phyloP scores from a whole-genome alignment of 2,113 vertebrate species.

The Corythornis madagascariensis region DNA sequence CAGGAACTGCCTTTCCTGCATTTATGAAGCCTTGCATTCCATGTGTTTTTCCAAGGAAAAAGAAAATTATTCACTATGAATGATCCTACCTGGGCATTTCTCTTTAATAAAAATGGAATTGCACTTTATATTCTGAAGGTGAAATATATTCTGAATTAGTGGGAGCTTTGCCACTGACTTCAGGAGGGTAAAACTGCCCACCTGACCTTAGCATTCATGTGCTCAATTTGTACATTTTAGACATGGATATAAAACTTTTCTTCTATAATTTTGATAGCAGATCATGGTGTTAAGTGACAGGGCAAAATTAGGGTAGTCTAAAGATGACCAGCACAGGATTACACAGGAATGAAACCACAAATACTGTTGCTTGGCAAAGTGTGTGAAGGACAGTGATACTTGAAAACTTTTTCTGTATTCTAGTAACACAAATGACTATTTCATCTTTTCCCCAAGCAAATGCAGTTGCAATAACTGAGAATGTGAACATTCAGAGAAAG shows the following conservation, averaged over 20 bases:
- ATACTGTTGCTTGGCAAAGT: background rate
- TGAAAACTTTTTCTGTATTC: background rate
- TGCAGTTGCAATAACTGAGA: background rate
- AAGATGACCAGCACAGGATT: background rate
- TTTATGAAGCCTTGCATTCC: background rate
- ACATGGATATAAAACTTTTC: background rate
- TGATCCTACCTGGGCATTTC: no score
- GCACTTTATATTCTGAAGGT: background rate
- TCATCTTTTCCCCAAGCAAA: background rate
- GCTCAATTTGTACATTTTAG: background rate
- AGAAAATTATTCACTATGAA: no score
- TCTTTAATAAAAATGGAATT: background rate
- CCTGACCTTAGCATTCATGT: background rate
- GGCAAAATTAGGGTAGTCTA: background rate
- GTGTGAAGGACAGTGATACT: background rate
- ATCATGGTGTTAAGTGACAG: background rate
- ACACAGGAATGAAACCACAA: background rate
- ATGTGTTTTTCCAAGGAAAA: background rate
- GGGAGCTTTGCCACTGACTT: background rate
- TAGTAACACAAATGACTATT: background rate
- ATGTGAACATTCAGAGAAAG: background rate
- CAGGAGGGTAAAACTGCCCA: background rate
- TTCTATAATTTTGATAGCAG: background rate
- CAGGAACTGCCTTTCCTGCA: background rate
- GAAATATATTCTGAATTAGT: background rate